These are phyloP conservation scores for Silurus meridionalis DNA, from an alignment of 2,113 vertebrate genomes.

Conservation along the genomic window DNA sequence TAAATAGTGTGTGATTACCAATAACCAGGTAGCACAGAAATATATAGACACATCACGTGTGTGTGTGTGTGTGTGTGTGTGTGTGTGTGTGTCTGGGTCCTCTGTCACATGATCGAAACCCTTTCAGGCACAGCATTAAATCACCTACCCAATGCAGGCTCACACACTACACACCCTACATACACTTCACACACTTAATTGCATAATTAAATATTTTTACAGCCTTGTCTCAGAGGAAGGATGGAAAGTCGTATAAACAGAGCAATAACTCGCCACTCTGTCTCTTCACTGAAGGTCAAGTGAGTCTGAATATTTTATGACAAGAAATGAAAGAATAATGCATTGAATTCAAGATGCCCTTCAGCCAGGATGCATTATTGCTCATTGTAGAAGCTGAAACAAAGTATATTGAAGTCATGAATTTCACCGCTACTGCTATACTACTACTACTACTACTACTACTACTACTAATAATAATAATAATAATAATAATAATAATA, in stretches of 20 bases:
- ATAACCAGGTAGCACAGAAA: background rate
- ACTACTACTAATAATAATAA: background rate
- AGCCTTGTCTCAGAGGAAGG: background rate
- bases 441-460: background rate
- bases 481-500: background rate
- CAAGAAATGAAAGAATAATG: background rate
- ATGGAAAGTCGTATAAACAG: conserved; percentile 15
- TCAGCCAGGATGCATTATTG: conserved; percentile 5
- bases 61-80: background rate
- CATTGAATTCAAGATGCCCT: background rate
- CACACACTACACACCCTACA: background rate
- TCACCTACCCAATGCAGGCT: conserved; percentile 1
- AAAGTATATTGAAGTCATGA: background rate
- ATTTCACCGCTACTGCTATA: background rate
- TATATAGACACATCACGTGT: background rate
- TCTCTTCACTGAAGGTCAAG: conserved; percentile 26
- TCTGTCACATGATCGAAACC: background rate
- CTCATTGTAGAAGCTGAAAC: background rate
- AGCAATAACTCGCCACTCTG: conserved; percentile 18
- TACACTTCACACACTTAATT: conserved; percentile 22
- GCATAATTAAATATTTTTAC: conserved; percentile 31
- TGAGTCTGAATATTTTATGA: conserved; percentile 27
- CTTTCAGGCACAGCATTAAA: background rate
- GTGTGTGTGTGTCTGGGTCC: background rate
- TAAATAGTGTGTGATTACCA: background rate